phyloP scores from a whole-genome alignment of 2,113 vertebrate species.

The Siniperca knerii region DNA sequence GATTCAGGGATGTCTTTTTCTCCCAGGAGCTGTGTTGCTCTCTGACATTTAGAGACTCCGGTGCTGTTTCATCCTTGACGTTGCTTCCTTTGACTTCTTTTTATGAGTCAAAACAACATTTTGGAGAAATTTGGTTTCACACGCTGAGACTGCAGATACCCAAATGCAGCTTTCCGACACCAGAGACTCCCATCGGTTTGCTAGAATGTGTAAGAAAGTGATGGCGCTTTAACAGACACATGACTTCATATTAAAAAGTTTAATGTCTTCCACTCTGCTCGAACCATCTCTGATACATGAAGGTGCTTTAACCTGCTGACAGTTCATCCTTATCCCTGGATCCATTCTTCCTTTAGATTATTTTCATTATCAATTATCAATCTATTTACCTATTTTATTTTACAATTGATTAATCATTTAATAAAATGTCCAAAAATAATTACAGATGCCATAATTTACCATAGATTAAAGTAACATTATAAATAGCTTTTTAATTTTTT shows the following conservation, averaged over 20 bases:
- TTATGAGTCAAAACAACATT: constrained; percentile 22
- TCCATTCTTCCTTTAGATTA: neutral
- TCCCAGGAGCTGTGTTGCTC: neutral
- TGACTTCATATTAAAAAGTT: neutral
- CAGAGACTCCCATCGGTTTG: neutral
- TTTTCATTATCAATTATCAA: neutral
- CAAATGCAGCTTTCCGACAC: neutral
- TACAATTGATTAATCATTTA: neutral
- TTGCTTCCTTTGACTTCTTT: constrained; percentile 10
- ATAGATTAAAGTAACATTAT: neutral
- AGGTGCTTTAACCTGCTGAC: neutral
- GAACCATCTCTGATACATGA: neutral
- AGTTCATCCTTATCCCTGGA: neutral
- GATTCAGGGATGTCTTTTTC: constrained; percentile 36
- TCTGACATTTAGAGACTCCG: constrained; percentile 3
- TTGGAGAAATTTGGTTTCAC: constrained; percentile 1
- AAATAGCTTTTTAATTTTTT: neutral
- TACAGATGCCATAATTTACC: too few species aligned
- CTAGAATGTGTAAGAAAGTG: neutral
- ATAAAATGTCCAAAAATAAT: neutral
- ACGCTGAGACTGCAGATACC: neutral
- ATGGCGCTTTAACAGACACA: neutral
- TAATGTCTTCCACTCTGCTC: neutral
- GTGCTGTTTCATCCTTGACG: neutral
- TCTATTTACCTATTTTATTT: too few species aligned